A percentile compares a stretch with the other conserved stretches of the same genome.
Conservation (phyloP, 1,140 invertebrate species). For the Thaumatotibia leucotreta region DNA sequence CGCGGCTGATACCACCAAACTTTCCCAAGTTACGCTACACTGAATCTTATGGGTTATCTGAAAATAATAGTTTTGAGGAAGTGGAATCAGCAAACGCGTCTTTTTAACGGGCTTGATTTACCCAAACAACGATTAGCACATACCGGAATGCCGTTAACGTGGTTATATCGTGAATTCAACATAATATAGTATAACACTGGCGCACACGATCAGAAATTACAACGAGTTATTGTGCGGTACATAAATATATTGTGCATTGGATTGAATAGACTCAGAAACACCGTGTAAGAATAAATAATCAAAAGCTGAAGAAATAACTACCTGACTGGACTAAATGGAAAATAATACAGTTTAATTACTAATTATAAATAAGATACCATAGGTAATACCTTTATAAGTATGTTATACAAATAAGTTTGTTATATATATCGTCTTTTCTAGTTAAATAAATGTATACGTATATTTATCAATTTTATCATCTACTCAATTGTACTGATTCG, state of each 20-base stretch:
- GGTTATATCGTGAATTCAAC: not conserved
- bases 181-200: not conserved
- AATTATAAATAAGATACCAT: not conserved
- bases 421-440: not conserved
- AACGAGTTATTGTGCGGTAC: not conserved
- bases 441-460: not conserved
- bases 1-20: not conserved
- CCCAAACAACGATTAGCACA: not conserved
- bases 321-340: not conserved
- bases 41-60: too few species aligned
- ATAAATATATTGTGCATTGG: conserved; percentile 1
- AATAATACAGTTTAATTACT: not conserved
- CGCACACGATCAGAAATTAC: not conserved
- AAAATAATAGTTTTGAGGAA: too few species aligned
- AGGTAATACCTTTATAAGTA: not conserved
- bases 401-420: not conserved
- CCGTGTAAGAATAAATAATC: not conserved
- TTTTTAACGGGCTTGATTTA: too few species aligned
- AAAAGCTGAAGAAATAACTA: not conserved
- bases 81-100: too few species aligned
- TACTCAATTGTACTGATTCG: not conserved
- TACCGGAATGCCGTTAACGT: not conserved
- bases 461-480: not conserved
- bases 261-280: not conserved
- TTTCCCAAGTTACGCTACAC: not conserved